Conservation (phyloP, 2,113 vertebrate genomes). For the Sus scrofa region DNA sequence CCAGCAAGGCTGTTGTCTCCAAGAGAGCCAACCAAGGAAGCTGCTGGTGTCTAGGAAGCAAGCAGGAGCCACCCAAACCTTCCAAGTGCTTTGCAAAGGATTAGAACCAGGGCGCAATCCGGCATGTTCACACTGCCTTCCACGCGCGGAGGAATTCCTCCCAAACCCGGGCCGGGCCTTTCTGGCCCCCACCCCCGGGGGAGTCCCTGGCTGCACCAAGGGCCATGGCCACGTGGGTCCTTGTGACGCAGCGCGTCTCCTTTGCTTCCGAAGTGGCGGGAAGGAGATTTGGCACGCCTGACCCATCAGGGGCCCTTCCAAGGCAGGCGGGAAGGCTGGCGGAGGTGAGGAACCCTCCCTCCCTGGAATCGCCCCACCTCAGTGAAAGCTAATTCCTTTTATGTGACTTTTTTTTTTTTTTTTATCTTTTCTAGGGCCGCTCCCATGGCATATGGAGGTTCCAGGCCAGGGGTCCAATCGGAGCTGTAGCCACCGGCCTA, state of each 20-base stretch:
- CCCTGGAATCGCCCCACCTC: not conserved
- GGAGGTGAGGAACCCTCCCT: not conserved
- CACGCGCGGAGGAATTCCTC: not conserved
- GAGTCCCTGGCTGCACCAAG: not conserved
- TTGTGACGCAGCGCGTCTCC: not conserved
- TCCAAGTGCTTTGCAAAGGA: not conserved
- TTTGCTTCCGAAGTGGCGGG: not conserved
- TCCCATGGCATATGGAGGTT: no score
- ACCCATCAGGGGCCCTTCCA: not conserved
- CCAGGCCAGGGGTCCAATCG: no score
- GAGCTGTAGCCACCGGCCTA: no score
- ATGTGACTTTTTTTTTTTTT: no score
- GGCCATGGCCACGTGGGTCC: rapidly evolving
- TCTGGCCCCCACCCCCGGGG: rapidly evolving
- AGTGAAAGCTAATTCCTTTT: not conserved
- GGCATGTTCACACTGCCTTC: not conserved
- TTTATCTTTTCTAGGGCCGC: no score
- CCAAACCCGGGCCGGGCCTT: rapidly evolving
- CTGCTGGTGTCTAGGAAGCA: not conserved
- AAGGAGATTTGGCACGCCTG: not conserved
- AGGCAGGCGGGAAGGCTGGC: not conserved
- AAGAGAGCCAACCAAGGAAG: not conserved
- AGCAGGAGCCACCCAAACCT: not conserved
- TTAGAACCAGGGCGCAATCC: not conserved
- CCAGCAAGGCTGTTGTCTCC: not conserved